These are phyloP conservation scores for Lycaon pictus DNA, from an alignment of 2,113 vertebrate species.

Conservation along the genomic window DNA sequence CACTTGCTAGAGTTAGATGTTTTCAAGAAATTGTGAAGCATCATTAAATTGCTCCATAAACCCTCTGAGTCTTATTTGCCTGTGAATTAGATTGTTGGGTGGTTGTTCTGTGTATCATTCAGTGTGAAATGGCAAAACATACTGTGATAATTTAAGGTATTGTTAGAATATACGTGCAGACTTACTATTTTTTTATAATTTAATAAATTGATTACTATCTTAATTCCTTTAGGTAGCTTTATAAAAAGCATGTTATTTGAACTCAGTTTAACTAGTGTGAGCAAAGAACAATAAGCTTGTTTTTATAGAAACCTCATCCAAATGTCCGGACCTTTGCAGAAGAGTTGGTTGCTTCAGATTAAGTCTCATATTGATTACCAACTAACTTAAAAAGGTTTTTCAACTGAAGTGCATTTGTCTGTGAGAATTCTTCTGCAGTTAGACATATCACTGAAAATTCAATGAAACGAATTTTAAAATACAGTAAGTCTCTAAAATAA, in stretches of 20 bases:
- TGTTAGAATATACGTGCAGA: background rate
- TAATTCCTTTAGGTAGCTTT: conserved; percentile 25
- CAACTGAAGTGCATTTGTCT: background rate
- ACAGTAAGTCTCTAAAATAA: background rate
- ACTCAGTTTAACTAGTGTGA: background rate
- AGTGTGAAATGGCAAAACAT: background rate
- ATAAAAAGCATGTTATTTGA: background rate
- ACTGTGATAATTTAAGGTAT: background rate
- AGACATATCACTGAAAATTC: conserved; percentile 6
- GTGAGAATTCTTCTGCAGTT: conserved; percentile 10
- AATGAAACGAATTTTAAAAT: background rate
- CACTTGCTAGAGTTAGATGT: background rate
- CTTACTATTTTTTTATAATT: background rate
- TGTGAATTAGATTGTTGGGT: background rate
- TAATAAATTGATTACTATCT: background rate
- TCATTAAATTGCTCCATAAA: background rate
- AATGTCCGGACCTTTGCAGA: background rate
- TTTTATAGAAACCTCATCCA: background rate
- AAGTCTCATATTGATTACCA: background rate
- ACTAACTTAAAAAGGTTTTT: conserved; percentile 3
- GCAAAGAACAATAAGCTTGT: background rate
- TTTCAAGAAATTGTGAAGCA: conserved; percentile 11
- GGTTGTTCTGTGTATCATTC: background rate
- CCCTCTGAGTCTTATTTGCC: background rate
- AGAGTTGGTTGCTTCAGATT: background rate